Evolutionary conservation across 2,113 vertebrate species (phyloP).

Genomic region (Herpetotheres cachinnans): DNA sequence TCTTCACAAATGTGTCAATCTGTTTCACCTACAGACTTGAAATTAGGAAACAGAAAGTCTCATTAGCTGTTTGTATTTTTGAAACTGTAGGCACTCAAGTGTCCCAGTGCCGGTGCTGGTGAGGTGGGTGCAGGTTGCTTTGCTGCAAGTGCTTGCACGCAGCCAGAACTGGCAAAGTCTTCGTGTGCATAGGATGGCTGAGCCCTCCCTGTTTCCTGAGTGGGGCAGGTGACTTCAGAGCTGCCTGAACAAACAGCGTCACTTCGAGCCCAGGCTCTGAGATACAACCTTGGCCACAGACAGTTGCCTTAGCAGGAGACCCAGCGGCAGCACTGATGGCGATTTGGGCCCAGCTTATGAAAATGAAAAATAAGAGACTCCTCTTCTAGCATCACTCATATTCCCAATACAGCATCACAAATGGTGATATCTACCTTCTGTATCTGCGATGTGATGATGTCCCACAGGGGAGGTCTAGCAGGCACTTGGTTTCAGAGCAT

Average conservation of each 20-base stretch:
- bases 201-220: background rate
- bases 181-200: accelerated
- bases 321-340: background rate
- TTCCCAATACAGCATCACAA: background rate
- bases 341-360: background rate
- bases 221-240: background rate
- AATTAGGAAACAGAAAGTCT: background rate
- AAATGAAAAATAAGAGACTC: background rate
- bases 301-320: background rate
- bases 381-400: background rate
- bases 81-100: background rate
- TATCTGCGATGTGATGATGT: background rate
- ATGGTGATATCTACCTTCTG: background rate
- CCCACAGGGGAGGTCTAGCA: background rate
- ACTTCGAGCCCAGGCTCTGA: background rate
- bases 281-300: background rate
- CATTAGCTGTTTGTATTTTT: background rate
- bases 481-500: background rate
- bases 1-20: background rate
- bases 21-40: background rate
- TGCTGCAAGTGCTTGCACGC: background rate
- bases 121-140: background rate
- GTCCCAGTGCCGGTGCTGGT: accelerated
- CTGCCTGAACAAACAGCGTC: background rate
- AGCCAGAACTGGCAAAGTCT: too few species aligned